Evolutionary conservation across 2,888 invertebrate genomes (phyloP).

Genomic region (Meiosimyza decipiens): DNA sequence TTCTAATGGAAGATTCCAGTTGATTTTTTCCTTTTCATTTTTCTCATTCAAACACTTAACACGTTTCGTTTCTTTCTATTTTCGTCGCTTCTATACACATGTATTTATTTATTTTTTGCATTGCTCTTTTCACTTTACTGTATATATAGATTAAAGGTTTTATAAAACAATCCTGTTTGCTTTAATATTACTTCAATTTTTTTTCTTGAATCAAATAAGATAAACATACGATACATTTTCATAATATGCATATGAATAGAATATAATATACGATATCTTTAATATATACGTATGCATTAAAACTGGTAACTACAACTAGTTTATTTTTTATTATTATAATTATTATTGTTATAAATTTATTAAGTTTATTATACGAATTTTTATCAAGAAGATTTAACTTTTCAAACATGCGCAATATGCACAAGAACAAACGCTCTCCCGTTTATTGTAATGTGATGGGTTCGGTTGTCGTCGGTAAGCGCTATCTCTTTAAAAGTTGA

Average conservation of each 20-base stretch:
- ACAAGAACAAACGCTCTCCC: background rate
- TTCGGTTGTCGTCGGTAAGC: no score
- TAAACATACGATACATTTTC: slow-evolving; percentile 26
- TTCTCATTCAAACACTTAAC: background rate
- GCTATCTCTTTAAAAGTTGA: background rate
- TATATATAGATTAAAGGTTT: background rate
- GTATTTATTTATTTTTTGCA: background rate
- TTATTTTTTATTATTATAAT: background rate
- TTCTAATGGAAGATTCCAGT: slow-evolving; percentile 50
- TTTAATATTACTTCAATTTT: background rate
- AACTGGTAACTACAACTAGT: slow-evolving; percentile 11
- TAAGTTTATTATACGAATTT: slow-evolving; percentile 33
- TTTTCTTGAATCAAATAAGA: slow-evolving; percentile 19
- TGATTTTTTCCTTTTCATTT: slow-evolving; percentile 32
- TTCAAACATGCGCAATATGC: background rate
- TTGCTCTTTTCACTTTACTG: background rate
- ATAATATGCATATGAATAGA: slow-evolving; percentile 13
- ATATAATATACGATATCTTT: slow-evolving; percentile 12
- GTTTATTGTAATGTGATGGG: background rate
- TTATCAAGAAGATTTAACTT: slow-evolving; percentile 33
- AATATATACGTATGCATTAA: slow-evolving; percentile 19
- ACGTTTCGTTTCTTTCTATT: background rate
- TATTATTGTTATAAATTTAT: slow-evolving; percentile 27
- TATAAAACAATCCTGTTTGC: background rate
- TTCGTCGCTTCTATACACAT: background rate